Conservation (phyloP, 2,797 vertebrate species). For the Rhodeus uyekii region DNA sequence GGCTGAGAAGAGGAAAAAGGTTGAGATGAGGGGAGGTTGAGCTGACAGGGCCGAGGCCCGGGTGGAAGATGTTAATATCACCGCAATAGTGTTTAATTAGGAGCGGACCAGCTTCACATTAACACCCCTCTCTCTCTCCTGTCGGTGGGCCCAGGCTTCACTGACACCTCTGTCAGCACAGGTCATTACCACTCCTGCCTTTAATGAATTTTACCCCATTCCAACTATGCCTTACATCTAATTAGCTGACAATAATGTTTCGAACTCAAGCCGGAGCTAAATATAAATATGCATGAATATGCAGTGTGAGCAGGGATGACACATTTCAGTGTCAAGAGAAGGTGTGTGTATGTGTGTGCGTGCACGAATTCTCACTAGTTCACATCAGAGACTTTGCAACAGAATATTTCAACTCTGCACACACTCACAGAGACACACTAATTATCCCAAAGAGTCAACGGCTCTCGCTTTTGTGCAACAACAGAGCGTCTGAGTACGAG, state of each 20-base stretch:
- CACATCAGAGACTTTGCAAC: constrained; percentile 78
- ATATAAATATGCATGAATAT: constrained; percentile 99
- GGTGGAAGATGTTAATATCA: constrained; percentile 97
- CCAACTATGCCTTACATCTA: constrained; percentile 95
- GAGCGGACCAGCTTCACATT: constrained; percentile 88
- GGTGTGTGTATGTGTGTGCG: constrained; percentile 55
- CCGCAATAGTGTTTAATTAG: constrained; percentile 99
- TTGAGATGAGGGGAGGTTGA: constrained; percentile 73
- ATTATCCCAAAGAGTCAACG: constrained; percentile 62
- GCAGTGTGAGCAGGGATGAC: constrained; percentile 78
- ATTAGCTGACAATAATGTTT: constrained; percentile 99
- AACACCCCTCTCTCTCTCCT: constrained; percentile 85
- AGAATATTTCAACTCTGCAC: constrained; percentile 68
- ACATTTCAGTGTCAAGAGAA: constrained; percentile 81
- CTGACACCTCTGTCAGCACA: constrained; percentile 97
- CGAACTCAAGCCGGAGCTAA: constrained; percentile 88
- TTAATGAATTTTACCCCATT: constrained; percentile 97
- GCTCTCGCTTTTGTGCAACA: constrained; percentile 58
- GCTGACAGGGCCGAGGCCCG: constrained; percentile 86
- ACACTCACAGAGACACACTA: constrained; percentile 50
- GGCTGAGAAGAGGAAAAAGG: constrained; percentile 49
- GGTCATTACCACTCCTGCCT: constrained; percentile 93
- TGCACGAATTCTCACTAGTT: constrained; percentile 63
- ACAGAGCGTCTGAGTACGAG: constrained; percentile 10
- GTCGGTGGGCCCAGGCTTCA: constrained; percentile 88